Evolutionary conservation across 2,888 invertebrate genomes (phyloP), one percentile per base, ranked within the genome.

Genomic region (Drosophila robusta): DNA sequence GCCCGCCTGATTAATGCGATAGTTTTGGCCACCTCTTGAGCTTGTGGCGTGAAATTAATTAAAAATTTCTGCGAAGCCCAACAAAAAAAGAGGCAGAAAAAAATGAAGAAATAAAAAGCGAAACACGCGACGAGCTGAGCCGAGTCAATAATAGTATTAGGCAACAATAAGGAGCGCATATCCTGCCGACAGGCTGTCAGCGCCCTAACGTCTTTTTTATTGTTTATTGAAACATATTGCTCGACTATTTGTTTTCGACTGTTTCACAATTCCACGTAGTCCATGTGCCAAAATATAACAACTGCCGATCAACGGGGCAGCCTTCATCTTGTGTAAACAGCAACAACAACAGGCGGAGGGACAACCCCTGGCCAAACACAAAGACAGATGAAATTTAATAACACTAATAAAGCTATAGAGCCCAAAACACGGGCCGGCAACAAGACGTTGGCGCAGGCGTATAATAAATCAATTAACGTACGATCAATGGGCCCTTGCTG

Each of bases 1-100:
- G 65, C 61, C 68, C 69, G 68, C 16, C 83, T 85, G 86, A 87
- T 87, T 88, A 87, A 87, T 86, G 86, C 73, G 88, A 87, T 87
- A 85, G 85, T 85, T 84, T 85, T 64, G 70, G 36, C 49, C 67
- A 62, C 66, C 75, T 72, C 78, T 79, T 71, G 60, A 78, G 70
- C 78, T 78, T 78, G 78, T 55, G 78, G 76, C 74, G 26, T 68
- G 50, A 81, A 82, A 81, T 85, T 84, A 84, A 84, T 87, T 85
- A 66, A 75, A 77, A 70, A 49, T 49, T 49, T 58, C 18, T 16
- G 12, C n/a, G 34, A 41, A 47, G 38, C 26, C 8, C 34, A 8
- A 7, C 32, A n/a, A 16, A 3, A 54, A 38, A 24, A 42, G 18
- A 18, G 18, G 6, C 24, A n/a, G 18, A 18, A 2, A 16, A 2